phyloP scores from a whole-genome alignment of 1,140 invertebrate genomes.

The Telenomus remus region DNA sequence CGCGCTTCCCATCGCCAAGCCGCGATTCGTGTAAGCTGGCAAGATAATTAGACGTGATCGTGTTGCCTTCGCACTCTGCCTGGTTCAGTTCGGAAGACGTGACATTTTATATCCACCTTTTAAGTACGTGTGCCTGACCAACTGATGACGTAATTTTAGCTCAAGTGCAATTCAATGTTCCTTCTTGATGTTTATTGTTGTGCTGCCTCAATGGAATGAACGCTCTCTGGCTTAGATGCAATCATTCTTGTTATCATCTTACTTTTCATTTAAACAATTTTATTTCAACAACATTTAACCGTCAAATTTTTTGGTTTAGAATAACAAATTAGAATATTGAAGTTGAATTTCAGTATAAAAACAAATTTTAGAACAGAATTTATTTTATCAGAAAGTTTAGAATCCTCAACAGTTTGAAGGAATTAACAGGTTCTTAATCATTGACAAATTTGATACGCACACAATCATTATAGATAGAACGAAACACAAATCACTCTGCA shows the following conservation, averaged over 20 bases:
- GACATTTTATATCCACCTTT: conserved; percentile 61
- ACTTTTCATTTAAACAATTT: neutral
- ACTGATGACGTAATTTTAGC: conserved; percentile 50
- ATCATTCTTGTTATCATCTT: conserved; percentile 4
- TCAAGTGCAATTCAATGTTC: conserved; percentile 47
- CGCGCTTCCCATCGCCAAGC: conserved; percentile 51
- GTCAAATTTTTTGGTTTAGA: too few species aligned
- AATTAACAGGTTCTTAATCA: too few species aligned
- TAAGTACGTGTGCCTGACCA: conserved; percentile 61
- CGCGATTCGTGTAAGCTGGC: conserved; percentile 68
- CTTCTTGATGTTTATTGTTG: conserved; percentile 13
- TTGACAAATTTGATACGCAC: neutral
- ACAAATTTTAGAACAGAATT: too few species aligned
- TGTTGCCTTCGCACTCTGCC: conserved; percentile 66
- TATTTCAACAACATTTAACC: too few species aligned
- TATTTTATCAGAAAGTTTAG: too few species aligned
- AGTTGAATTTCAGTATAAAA: too few species aligned
- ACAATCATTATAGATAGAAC: conserved; percentile 21
- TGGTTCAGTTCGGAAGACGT: conserved; percentile 67
- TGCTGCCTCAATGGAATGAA: conserved; percentile 20
- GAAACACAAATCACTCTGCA: conserved; percentile 17
- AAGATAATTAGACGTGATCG: conserved; percentile 66
- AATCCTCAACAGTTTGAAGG: too few species aligned
- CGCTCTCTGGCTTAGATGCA: conserved; percentile 19
- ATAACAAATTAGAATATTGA: too few species aligned